phyloP scores from a whole-genome alignment of 1,140 invertebrate species.

The Cheumatopsyche charites region DNA sequence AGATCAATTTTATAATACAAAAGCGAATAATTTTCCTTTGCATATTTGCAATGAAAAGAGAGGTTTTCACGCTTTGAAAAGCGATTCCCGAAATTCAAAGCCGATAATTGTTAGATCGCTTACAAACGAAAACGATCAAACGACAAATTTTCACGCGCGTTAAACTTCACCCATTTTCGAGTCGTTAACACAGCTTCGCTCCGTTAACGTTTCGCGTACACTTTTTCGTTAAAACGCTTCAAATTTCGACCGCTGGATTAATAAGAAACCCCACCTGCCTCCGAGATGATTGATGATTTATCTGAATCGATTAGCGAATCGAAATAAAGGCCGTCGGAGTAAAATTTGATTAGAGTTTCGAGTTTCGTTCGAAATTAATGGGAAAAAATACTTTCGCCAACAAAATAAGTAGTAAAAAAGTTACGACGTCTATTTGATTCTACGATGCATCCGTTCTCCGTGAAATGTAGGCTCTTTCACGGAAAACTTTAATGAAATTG shows the following conservation, averaged over 20 bases:
- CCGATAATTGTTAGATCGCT: constrained; percentile 1
- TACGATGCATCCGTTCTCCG: too few relatives aligned
- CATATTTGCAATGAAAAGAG: too few relatives aligned
- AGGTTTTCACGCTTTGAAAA: neutral
- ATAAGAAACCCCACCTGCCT: constrained; percentile 40
- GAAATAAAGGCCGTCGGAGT: too few relatives aligned
- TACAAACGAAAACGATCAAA: neutral
- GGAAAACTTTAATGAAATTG: constrained; percentile 43
- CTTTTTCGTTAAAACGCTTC: neutral
- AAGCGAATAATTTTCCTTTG: too few relatives aligned
- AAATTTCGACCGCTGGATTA: constrained; percentile 30
- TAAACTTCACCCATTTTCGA: neutral
- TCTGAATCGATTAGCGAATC: too few relatives aligned
- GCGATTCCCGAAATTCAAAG: neutral
- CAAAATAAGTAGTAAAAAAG: too few relatives aligned
- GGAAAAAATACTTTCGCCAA: too few relatives aligned
- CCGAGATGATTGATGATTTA: constrained; percentile 18
- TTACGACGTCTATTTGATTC: too few relatives aligned
- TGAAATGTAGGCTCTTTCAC: constrained; percentile 14
- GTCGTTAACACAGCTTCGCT: neutral
- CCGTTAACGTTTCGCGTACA: neutral
- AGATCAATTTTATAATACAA: too few relatives aligned
- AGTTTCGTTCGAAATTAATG: too few relatives aligned
- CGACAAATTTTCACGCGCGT: neutral
- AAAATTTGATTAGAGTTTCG: too few relatives aligned